Evolutionary conservation across 2,888 invertebrate species (phyloP).

Genomic region (Apocheima hispidaria): DNA sequence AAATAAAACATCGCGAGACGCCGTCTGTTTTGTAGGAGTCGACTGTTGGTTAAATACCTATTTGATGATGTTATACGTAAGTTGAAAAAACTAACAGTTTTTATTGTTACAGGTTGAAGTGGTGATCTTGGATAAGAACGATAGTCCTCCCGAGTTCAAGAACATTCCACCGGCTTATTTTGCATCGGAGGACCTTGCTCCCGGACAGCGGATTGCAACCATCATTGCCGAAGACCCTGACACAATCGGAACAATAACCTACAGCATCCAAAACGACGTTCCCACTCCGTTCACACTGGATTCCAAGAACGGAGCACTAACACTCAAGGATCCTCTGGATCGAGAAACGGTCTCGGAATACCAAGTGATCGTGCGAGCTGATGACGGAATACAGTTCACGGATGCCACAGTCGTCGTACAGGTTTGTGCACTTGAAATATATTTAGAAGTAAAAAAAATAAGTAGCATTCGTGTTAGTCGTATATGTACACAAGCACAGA

Average conservation of each 20-base stretch:
- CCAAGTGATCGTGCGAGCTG: constrained; percentile 92
- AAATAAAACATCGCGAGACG: constrained; percentile 76
- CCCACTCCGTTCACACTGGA: constrained; percentile 91
- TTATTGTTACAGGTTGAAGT: constrained; percentile 91
- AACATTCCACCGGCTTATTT: constrained; percentile 90
- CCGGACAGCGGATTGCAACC: constrained; percentile 91
- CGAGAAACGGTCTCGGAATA: constrained; percentile 93
- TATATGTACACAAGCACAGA: constrained; percentile 33
- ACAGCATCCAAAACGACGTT: constrained; percentile 89
- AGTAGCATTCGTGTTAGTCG: constrained; percentile 33
- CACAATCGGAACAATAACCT: constrained; percentile 91
- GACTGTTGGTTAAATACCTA: constrained; percentile 52
- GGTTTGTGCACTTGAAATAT: constrained; percentile 83
- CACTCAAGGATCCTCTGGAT: constrained; percentile 92
- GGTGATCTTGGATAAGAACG: constrained; percentile 95
- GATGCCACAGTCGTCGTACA: constrained; percentile 92
- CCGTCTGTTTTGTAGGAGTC: constrained; percentile 65
- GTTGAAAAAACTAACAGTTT: constrained; percentile 13
- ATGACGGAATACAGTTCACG: constrained; percentile 95
- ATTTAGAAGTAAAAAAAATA: constrained; percentile 32
- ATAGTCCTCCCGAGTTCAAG: constrained; percentile 96
- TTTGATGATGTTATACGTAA: constrained; percentile 65
- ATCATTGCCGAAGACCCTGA: constrained; percentile 94
- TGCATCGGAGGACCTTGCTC: constrained; percentile 94
- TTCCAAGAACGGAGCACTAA: constrained; percentile 89